Base-by-base conservation (phyloP, 2,113 vertebrate species). In the Octodon degus region DNA sequence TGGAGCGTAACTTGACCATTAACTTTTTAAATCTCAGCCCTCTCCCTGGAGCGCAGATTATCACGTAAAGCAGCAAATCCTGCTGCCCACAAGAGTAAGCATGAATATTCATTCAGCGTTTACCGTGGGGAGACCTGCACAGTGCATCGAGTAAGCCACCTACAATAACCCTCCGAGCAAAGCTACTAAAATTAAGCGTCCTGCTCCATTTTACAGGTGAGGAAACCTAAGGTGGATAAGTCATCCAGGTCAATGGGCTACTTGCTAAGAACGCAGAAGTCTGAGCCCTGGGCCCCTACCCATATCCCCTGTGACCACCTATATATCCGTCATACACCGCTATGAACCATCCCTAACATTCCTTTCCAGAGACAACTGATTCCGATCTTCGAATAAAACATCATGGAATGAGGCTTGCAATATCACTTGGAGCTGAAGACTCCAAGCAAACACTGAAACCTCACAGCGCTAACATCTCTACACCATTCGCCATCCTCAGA, bases 371-470 rank as follows among this genome's bases (percentile, higher is more conserved):
- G 22, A 85, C 47, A 67, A 90, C 5, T 40, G 58, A 90, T 74
- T 76, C 82, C 16, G 25, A 77, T 12, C 88, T 82, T 82, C 53
- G 76, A 92, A 47, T 77, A 85, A 89, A 32, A 76, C 37, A 82
- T 9, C 40, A 86, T 0, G 9, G 17, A 80, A 86, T 72, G 92
- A 81, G 34, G 32, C 67, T 40, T 47, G 32, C 20, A 67, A 27
- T 24, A 91, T 22, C 30, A 77, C 47, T 92, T 62, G 83, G 47
- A 87, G 17, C 72, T 93, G 17, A 96, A 37, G 14, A 92, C 14
- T 89, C 43, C 50, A 32, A 90, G 19, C 10, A 91, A 93, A 86
- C 58, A 50, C 22, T 43, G 27, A 85, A 72, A 53, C 79, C 58
- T 76, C 43, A 91, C 2, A 65, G 60, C 4, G 37, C 2, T n/a